Evolutionary conservation across 2,888 invertebrate species (phyloP).

Genomic region (Drosophila heteroneura): DNA sequence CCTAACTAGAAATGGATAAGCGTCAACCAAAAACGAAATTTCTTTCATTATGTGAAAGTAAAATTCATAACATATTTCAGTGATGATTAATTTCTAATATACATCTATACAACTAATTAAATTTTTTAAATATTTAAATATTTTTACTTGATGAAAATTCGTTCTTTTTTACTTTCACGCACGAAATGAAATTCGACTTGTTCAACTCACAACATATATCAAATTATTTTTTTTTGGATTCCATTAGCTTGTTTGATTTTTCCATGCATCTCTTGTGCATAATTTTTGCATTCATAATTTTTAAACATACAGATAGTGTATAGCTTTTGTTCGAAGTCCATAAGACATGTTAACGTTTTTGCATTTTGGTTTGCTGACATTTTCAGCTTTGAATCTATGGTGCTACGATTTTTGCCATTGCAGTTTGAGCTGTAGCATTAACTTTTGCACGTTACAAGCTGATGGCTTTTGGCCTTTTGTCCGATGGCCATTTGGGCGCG

Average conservation of each 20-base stretch:
- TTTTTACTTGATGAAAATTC: neutral
- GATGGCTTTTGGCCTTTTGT: constrained; percentile 3
- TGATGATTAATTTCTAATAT: neutral
- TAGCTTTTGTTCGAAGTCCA: constrained; percentile 11
- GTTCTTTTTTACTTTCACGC: neutral
- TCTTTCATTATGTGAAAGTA: neutral
- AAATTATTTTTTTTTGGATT: too few relatives aligned
- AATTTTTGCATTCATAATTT: constrained; percentile 56
- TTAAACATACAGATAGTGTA: constrained; percentile 10
- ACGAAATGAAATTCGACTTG: neutral
- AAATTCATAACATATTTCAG: neutral
- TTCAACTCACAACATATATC: neutral
- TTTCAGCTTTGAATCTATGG: constrained; percentile 19
- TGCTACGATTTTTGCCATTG: constrained; percentile 16
- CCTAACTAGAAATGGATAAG: neutral
- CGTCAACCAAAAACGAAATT: neutral
- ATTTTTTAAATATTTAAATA: neutral
- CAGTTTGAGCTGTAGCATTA: constrained; percentile 46
- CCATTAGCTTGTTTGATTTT: constrained; percentile 24
- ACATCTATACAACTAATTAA: neutral
- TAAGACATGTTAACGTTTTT: constrained; percentile 43
- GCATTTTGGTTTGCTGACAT: constrained; percentile 26
- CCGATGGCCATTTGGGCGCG: constrained; percentile 18
- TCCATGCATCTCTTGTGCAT: constrained; percentile 37
- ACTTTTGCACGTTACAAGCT: constrained; percentile 65